phyloP scores from a whole-genome alignment of 2,113 vertebrate species.

The Solea senegalensis region DNA sequence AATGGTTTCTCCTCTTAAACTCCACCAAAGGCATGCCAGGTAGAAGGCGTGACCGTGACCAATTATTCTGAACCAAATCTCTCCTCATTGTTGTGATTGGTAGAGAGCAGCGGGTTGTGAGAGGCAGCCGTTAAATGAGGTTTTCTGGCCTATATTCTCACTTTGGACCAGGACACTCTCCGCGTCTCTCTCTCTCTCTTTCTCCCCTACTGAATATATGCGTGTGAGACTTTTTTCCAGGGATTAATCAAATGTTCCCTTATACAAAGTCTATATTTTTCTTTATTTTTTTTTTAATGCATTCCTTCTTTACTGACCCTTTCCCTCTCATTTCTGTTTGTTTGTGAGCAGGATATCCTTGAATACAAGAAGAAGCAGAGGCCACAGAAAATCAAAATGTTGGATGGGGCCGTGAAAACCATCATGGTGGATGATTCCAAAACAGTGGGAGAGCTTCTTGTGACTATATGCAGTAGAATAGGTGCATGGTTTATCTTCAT shows the following conservation, averaged over 20 bases:
- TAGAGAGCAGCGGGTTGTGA: conserved; percentile 51
- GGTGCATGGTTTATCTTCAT: conserved; percentile 73
- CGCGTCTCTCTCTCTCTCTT: conserved; percentile 34
- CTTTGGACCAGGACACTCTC: conserved; percentile 48
- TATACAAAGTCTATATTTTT: no score
- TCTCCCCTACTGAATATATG: conserved; percentile 1
- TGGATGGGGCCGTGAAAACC: conserved; percentile 96
- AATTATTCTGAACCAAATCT: conserved; percentile 69
- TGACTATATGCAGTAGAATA: conserved; percentile 98
- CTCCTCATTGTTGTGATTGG: conserved; percentile 59
- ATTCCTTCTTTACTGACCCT: conserved; percentile 8
- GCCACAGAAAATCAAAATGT: conserved; percentile 98
- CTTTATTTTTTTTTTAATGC: not conserved
- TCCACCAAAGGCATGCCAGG: conserved; percentile 61
- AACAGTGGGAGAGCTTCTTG: conserved; percentile 96
- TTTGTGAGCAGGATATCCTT: conserved; percentile 87
- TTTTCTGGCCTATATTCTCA: conserved; percentile 63
- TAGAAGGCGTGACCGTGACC: conserved; percentile 72
- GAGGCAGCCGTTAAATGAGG: conserved; percentile 68
- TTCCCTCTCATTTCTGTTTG: not conserved
- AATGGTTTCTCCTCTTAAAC: conserved; percentile 48
- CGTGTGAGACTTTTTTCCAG: not conserved
- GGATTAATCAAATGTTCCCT: no score
- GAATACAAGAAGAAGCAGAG: conserved; percentile 99
- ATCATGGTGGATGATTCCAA: conserved; percentile 99